Evolutionary conservation across 2,113 vertebrate genomes (phyloP).

Genomic region (Phrynosoma blainvillii): DNA sequence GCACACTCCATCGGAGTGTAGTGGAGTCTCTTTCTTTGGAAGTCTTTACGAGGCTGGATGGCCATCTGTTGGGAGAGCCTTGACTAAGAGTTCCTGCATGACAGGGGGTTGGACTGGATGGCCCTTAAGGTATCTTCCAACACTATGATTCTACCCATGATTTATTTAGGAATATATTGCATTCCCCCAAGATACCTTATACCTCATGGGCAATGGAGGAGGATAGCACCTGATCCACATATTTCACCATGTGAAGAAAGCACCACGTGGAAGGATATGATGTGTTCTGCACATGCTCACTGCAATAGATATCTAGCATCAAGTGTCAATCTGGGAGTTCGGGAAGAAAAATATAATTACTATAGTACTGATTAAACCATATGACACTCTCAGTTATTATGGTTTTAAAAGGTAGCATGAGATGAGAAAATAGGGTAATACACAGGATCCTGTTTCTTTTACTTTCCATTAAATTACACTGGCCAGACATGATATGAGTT

Average conservation of each 20-base stretch:
- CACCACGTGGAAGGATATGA: background rate
- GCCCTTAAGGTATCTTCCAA: too few species aligned
- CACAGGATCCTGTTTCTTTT: background rate
- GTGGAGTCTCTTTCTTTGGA: too few species aligned
- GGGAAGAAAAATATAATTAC: background rate
- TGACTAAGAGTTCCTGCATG: too few species aligned
- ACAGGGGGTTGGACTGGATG: too few species aligned
- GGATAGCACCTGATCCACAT: background rate
- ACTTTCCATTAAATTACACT: background rate
- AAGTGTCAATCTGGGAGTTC: background rate
- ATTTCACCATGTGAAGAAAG: background rate
- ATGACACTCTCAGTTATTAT: background rate
- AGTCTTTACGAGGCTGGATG: too few species aligned
- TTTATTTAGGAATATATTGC: background rate
- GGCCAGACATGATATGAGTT: background rate
- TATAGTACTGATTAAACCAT: conserved; percentile 14
- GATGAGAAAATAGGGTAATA: background rate
- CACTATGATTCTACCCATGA: too few species aligned
- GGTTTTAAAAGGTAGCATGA: conserved; percentile 2
- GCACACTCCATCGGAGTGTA: too few species aligned
- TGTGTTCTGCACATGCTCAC: background rate
- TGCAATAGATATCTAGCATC: background rate
- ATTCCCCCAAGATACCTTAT: background rate
- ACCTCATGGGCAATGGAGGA: background rate
- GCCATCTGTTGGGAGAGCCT: too few species aligned